Evolutionary conservation across 2,113 vertebrate species (phyloP).

Genomic region (Syrmaticus mikado): DNA sequence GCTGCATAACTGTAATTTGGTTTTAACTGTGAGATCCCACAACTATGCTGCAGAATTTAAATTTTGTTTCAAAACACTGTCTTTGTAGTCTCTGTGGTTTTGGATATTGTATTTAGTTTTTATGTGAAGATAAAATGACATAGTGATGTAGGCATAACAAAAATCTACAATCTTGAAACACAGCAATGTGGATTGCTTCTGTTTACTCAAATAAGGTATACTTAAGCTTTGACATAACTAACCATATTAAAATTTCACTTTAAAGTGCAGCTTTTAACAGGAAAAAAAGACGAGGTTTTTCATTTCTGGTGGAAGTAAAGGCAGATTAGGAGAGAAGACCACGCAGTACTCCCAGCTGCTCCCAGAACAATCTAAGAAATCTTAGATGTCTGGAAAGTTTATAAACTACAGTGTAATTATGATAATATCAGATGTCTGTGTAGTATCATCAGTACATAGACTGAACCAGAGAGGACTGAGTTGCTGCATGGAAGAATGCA

Average conservation of each 20-base stretch:
- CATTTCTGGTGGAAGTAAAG: neutral
- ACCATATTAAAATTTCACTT: neutral
- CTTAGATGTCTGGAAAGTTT: neutral
- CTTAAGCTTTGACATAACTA: neutral
- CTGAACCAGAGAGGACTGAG: neutral
- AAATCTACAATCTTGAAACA: neutral
- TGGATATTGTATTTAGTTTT: neutral
- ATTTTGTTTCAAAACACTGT: neutral
- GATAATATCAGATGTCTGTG: neutral
- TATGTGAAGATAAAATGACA: neutral
- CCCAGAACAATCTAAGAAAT: neutral
- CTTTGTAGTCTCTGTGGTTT: neutral
- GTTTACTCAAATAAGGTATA: neutral
- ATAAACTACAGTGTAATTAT: neutral
- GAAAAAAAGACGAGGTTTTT: neutral
- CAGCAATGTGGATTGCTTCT: neutral
- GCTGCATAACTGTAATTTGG: constrained; percentile 4
- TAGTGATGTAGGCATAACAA: neutral
- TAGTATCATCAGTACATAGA: neutral
- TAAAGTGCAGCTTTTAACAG: neutral
- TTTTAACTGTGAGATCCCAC: constrained; percentile 18
- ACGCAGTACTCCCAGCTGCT: neutral
- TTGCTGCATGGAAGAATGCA: neutral
- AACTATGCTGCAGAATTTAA: neutral
- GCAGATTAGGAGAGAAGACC: neutral